Evolutionary conservation across 2,888 invertebrate species (phyloP), one percentile per base, ranked within the genome.

Genomic region (Andrena marginata): DNA sequence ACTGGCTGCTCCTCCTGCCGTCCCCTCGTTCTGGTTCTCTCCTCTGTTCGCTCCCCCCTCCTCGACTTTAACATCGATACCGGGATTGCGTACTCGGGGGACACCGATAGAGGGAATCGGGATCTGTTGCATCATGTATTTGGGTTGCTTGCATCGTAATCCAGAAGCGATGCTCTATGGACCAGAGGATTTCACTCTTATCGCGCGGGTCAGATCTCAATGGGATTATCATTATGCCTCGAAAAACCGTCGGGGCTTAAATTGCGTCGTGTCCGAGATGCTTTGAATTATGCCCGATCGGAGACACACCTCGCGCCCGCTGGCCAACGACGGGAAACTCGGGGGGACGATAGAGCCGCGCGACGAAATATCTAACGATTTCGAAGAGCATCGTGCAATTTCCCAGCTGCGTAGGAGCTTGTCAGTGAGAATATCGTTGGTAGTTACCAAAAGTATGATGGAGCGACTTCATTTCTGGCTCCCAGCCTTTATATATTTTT

Each of bases 71-170:
- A 73, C 72, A 65, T 65, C 81, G 80, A 80, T 80, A 77, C 77
- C 59, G 77, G 59, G 65, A 84, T 74, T 64, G 77, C 62, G 69
- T 68, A 51, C 35, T 16, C 70, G 10, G 31, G 63, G 54, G n/a
- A 8, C 60, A 31, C 49, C 51, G 85, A 77, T 71, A 73, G 64
- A 73, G 64, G 62, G 49, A 83, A 83, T 83, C 76, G 76, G 51
- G 35, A 80, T 86, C 74, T 86, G 72, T 83, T 77, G 76, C 80
- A 77, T 86, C 64, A 84, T 72, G 69, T 77, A 77, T 85, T 76
- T 71, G 42, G 76, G 71, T 79, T 70, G 79, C 35, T 51, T 60
- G 64, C 68, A 59, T 72, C 78, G 54, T 71, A 69, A 86, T 77
- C 69, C 77, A 74, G 62, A 69, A 64, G 67, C 76, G 54, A 49